Base-by-base conservation (phyloP, 2,888 invertebrate genomes). In the Augiades crinisus region DNA sequence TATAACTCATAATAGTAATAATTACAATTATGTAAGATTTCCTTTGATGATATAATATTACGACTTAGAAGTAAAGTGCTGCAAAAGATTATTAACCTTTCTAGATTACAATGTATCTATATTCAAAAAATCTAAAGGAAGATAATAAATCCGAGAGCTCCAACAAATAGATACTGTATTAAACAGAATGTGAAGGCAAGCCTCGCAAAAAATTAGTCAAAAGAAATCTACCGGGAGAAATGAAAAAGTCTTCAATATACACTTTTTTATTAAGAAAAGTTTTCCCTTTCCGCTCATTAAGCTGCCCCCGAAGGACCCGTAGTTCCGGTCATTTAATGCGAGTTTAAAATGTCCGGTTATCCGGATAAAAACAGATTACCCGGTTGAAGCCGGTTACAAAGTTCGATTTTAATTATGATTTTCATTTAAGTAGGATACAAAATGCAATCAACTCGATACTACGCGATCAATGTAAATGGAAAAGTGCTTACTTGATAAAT, bases 321-420 rank as follows among this genome's bases (percentile, higher is more conserved):
- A 30, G 44, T 44, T 44, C 33, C 44, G 44, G 44, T 44, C 22
- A 22, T 44, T 44, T 33, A 33, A 44, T 44, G 33, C 14, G 44
- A 44, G 22, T 44, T 44, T 33, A 33, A 44, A 31, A 44, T 33
- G 17, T 44, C 44, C 44, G 5, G 33, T 22, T 44, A 33, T 31
- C 31, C 44, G 33, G 21, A 31, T 19, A 44, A 19, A 31, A 31
- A 16, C 13, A 7, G 30, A 31, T 44, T 31, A 19, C 43, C 19
- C 13, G 19, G 13, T 13, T 10, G 21, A 44, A 44, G 13, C 19
- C 43, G 8, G 19, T 17, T 31, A 21, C 19, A 10, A 31, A 44
- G 19, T 31, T 44, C 13, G 13, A 8, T 7, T 19, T 38, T 38
- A 30, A 30, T 30, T 30, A 30, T n/a, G 4, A 30, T n/a, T n/a